Evolutionary conservation across 2,888 invertebrate genomes (phyloP), one percentile per base, ranked within the genome.

Genomic region (Drosophila atroscutellata): DNA sequence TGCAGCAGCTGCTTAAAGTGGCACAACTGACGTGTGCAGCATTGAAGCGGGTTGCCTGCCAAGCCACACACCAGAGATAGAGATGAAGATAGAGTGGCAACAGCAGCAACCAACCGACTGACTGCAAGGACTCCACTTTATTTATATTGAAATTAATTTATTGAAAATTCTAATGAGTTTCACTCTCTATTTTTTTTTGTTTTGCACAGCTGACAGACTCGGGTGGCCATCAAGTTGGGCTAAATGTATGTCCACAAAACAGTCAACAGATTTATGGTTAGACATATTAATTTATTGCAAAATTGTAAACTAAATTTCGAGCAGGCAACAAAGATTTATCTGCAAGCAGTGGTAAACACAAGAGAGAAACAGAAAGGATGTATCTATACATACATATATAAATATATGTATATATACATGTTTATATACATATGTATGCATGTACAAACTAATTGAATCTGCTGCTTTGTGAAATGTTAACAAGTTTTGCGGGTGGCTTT

Each of bases 391-490:
- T n/a, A 37, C 28, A 11, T 20, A 45, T 45, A 24, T 37, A 3
- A 18, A 13, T 2, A 11, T 20, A 45, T 45, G 6, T 45, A 13
- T 26, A 26, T 26, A 32, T 57, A 26, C 60, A 50, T 66, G 71
- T 13, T 20, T 50, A 28, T n/a, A 50, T 28, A 8, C 3, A n/a
- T 26, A 28, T 28, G n/a, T n/a, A 28, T 32, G n/a, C 28, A 34
- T 61, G 39, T 67, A 70, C 55, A 65, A 77, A 83, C 86, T 90
- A 87, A 87, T 87, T 87, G 86, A 87, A 87, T 87, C 90, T 87
- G 89, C 83, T 83, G 89, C 81, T 90, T 90, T 88, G 83, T 81
- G 85, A 87, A 86, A 90, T 87, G 90, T 88, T 87, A 88, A 90
- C 86, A 86, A 88, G 77, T 89, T 89, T 80, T 82, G 80, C 52